Percentiles rank a stretch among this genome's conserved stretches.
phyloP scores from a whole-genome alignment of 2,113 vertebrate species.

The Tonatia bakeri region DNA sequence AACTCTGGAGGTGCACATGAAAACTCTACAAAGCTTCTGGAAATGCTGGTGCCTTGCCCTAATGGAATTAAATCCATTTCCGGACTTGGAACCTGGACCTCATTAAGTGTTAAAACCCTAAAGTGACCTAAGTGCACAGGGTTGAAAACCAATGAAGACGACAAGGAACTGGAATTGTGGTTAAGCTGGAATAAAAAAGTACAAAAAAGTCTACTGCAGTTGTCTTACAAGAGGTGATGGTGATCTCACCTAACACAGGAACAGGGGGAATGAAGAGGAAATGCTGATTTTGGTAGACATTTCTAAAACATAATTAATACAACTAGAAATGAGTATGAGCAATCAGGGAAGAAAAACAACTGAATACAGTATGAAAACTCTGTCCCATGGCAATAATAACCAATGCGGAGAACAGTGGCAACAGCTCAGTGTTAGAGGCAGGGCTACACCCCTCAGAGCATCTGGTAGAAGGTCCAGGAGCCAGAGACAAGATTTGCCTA shows the following conservation, averaged over 20 bases:
- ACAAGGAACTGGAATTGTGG: not conserved
- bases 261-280: not conserved
- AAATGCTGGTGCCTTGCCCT: not conserved
- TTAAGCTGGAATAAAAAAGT: not conserved
- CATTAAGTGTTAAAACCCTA: conserved; percentile 21
- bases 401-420: not conserved
- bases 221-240: not conserved
- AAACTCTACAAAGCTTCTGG: not conserved
- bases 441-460: not conserved
- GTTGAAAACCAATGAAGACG: not conserved
- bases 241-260: not conserved
- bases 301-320: not conserved
- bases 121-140: not conserved
- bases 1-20: not conserved
- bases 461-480: not conserved
- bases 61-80: conserved; percentile 10
- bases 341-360: not conserved
- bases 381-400: not conserved
- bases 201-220: not conserved
- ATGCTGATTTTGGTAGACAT: not conserved
- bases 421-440: not conserved
- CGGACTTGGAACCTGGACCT: conserved; percentile 12
- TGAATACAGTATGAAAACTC: not conserved
- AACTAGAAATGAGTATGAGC: not conserved
- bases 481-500: not conserved